Conservation (phyloP, 1,140 invertebrate species). For the Orius insidiosus region DNA sequence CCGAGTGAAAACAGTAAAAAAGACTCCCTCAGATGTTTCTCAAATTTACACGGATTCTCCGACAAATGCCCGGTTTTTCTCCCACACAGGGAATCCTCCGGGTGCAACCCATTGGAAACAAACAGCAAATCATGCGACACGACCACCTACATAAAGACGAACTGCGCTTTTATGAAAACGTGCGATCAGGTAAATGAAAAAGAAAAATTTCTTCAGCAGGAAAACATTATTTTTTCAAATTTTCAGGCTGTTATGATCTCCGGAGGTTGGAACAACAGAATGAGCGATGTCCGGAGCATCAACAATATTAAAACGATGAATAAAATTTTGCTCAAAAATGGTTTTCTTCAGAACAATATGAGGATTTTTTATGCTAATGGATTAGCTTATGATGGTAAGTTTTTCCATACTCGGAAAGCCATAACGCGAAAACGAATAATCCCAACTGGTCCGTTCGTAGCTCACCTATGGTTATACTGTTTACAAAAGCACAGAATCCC, state of each 20-base stretch:
- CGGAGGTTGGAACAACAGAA: slow-evolving; percentile 35
- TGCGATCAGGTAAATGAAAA: slow-evolving; percentile 26
- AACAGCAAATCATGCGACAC: slow-evolving; percentile 31
- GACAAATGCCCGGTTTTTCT: not conserved
- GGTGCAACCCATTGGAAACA: slow-evolving; percentile 31
- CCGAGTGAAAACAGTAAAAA: not conserved
- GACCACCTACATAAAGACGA: slow-evolving; percentile 26
- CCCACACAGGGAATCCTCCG: slow-evolving; percentile 17
- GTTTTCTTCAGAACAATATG: no score
- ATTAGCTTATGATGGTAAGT: no score
- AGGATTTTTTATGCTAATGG: no score
- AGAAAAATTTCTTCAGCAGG: not conserved
- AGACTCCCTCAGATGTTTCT: not conserved
- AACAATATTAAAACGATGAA: no score
- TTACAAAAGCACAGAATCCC: no score
- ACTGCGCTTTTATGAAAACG: slow-evolving; percentile 32
- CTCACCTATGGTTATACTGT: no score
- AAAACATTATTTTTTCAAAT: not conserved
- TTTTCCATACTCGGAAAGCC: no score
- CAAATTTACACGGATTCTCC: not conserved
- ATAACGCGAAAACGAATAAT: no score
- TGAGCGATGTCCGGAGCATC: slow-evolving; percentile 23
- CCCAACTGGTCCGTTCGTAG: no score
- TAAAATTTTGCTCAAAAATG: no score
- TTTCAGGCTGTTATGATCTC: slow-evolving; percentile 33